phyloP scores from a whole-genome alignment of 2,113 vertebrate species.

The Scolopax mira region DNA sequence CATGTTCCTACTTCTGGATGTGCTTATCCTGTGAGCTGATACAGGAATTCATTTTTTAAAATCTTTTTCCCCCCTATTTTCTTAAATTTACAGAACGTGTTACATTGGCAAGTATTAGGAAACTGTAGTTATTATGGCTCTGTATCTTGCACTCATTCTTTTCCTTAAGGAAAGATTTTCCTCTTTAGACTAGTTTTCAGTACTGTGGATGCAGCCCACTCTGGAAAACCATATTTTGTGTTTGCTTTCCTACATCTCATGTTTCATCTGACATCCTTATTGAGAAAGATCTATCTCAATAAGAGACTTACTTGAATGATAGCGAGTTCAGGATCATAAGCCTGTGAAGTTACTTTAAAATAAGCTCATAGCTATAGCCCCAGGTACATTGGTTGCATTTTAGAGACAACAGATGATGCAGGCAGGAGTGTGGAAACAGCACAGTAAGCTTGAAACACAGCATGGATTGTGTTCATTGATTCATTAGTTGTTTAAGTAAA shows the following conservation, averaged over 20 bases:
- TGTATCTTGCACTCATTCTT: neutral
- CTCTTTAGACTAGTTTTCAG: neutral
- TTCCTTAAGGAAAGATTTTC: neutral
- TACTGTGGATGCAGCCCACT: neutral
- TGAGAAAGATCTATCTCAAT: neutral
- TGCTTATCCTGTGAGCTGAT: neutral
- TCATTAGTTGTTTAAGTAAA: neutral
- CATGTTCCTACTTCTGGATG: neutral
- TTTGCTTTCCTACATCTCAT: neutral
- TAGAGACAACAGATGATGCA: neutral
- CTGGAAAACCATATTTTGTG: neutral
- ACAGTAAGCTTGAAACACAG: neutral
- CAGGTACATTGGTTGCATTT: neutral
- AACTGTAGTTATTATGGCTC: neutral
- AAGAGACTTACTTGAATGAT: neutral
- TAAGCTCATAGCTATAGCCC: neutral
- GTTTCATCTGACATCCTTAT: neutral
- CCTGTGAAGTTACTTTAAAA: neutral
- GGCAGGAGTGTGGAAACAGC: neutral
- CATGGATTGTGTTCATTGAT: neutral
- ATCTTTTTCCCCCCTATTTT: rapidly evolving
- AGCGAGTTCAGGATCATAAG: neutral
- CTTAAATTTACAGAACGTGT: neutral
- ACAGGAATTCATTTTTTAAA: neutral
- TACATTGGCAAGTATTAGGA: neutral